Base-by-base conservation (phyloP, 2,797 vertebrate genomes). In the Craterocephalus amniculus region DNA sequence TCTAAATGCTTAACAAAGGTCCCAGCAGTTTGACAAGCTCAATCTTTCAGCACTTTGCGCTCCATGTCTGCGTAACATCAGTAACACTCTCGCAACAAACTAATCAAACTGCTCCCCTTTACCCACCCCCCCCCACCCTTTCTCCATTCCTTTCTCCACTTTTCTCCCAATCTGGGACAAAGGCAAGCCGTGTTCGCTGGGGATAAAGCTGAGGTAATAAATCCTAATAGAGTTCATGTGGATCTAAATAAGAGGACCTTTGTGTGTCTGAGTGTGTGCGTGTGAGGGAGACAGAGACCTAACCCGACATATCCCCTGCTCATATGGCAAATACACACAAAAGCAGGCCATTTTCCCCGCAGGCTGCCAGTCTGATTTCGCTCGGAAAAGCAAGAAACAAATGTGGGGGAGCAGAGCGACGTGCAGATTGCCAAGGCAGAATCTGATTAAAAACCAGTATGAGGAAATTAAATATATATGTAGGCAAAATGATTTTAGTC, bases 211-310 rank as follows among this genome's bases (percentile, higher is more conserved):
- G 65, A 70, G 77, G 84, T 85, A 89, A 84, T 87, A 87, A 88
- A 90, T 81, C 72, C 83, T 91, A 88, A 92, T 80, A 68, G 85
- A 87, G 84, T 91, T 92, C 86, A 89, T 79, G 81, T 83, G 79
- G 78, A 81, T 87, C 76, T 79, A 87, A 86, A 89, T 88, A 91
- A 89, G 80, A 77, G 78, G 79, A 63, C 80, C 86, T 89, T 87
- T 92, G 88, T 91, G 78, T 78, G 78, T 75, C 48, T 45, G 29
- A 29, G 63, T 73, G 52, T 71, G 75, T 78, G 62, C 66, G 54
- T 38, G 60, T 51, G 70, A 58, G 70, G 24, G 40, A 67, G 67
- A 78, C 9, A 63, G 72, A 65, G 80, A 80, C 72, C 76, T 76
- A 36, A 80, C 66, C 63, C 43, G 83, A 87, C 59, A 82, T 72